Evolutionary conservation across 2,797 vertebrate genomes (phyloP), one percentile per base, ranked within the genome.

Genomic region (Poecilia wingei): DNA sequence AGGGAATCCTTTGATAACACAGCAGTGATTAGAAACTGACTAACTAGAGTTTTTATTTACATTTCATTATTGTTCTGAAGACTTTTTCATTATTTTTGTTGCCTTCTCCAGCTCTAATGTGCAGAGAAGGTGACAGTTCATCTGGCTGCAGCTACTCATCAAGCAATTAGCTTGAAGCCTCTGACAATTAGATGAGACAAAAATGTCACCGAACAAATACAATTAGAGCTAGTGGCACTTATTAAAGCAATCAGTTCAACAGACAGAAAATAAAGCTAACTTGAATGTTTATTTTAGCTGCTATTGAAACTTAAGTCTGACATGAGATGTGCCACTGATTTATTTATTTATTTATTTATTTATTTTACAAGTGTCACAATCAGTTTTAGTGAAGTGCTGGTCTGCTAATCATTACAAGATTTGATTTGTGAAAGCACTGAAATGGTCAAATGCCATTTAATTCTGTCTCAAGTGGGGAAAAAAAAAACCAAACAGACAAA

Each of bases 191-290:
- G 41, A 79, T 55, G n/a, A 77, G 45, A 72, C n/a, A 74, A 55
- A 85, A 83, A 81, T 77, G 70, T 73, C 82, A 79, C 57, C 76
- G 53, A 61, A 80, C 76, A 83, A 75, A 88, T 57, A 64, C 36
- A 84, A 57, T 80, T 80, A 53, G 69, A 82, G 61, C 64, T 43
- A 73, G 28, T 82, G 74, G 25, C 70, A 78, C 9, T 61, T 71
- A 76, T 79, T 70, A 49, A 46, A 57, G 68, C 33, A 74, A 61
- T 72, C 41, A 33, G 31, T 73, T 31, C 55, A 55, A 78, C 76
- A 78, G 33, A 49, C 4, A 74, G 46, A 41, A 79, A 74, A 71
- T 55, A 74, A 33, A 47, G 36, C 78, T 64, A 14, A 39, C 7
- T 78, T 53, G 43, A 46, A 66, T 51, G 14, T 49, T 80, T 66